Conservation (phyloP, 2,888 invertebrate genomes). For the Odontothrips loti region DNA sequence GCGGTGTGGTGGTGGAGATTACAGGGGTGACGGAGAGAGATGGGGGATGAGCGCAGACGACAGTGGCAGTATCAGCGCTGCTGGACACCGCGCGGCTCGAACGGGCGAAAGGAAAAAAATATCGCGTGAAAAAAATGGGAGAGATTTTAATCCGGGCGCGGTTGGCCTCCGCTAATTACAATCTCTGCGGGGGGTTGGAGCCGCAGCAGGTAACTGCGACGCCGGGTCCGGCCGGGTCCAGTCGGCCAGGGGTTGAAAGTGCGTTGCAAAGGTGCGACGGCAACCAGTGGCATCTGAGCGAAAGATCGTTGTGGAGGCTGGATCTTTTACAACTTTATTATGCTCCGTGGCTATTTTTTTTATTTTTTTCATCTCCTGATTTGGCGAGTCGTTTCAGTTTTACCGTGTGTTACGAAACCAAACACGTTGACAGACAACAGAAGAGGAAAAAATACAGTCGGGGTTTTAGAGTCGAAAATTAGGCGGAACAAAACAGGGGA, state of each 20-base stretch:
- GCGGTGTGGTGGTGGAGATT: no score
- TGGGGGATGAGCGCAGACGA: not conserved
- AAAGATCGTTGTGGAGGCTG: no score
- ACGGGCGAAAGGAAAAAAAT: not conserved
- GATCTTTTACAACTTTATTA: no score
- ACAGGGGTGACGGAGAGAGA: no score
- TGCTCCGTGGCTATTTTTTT: no score
- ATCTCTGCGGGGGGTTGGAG: not conserved
- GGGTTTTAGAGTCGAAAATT: not conserved
- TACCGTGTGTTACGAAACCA: no score
- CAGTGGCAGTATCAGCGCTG: not conserved
- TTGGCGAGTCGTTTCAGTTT: no score
- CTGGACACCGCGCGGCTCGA: not conserved
- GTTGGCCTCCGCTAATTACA: conserved; percentile 4
- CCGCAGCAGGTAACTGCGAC: not conserved
- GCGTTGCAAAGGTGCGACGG: no score
- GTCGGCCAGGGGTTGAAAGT: not conserved
- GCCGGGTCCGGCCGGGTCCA: not conserved
- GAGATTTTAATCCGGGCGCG: not conserved
- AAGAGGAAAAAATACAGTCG: no score
- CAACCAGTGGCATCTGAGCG: no score
- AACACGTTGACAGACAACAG: no score
- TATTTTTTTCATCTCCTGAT: no score
- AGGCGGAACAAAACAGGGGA: not conserved
- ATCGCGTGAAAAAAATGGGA: not conserved